Base-by-base conservation (phyloP, 2,797 vertebrate genomes). In the Lithobates pipiens region DNA sequence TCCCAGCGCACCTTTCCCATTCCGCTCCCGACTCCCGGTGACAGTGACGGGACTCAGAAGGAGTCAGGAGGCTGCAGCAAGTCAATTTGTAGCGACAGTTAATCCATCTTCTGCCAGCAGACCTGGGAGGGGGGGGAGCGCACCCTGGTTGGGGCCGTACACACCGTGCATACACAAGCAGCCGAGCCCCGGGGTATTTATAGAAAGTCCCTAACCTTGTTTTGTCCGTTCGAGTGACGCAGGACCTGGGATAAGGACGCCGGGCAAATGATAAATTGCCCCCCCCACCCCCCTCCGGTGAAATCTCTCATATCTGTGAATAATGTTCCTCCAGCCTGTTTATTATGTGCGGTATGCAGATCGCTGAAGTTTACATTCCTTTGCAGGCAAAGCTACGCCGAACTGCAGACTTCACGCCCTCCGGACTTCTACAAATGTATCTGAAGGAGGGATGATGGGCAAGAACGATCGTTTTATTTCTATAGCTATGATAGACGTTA, bases 221-320 rank as follows among this genome's bases (percentile, higher is more conserved):
- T n/a, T 80, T 89, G 88, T 91, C 88, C 89, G 86, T 83, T 0
- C 72, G 83, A 89, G 89, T 90, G 89, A 90, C 89, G 91, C 90
- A 88, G 82, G 83, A 90, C 85, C 1, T 36, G 80, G 57, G 13
- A 84, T 76, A 9, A 79, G 85, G 88, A 80, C 61, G 73, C 36
- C 80, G 76, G 80, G 61, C 57, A 42, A 57, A 34, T 84, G 81
- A 87, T 84, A 32, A 76, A 83, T 87, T 68, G 63, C 44, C 32
- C 63, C 46, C 54, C 54, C 1, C 29, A 1, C 65, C 44, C 44
- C 46, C 44, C 54, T 27, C 39, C 7, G 8, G 67, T 80, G 71
- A 79, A 68, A 85, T 85, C 36, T 75, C 67, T 72, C 65, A 44
- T 76, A 71, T 44, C 71, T 11, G 25, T 77, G 73, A 54, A 82